Conservation (phyloP, 2,888 invertebrate genomes). For the Ophion obscuratus region DNA sequence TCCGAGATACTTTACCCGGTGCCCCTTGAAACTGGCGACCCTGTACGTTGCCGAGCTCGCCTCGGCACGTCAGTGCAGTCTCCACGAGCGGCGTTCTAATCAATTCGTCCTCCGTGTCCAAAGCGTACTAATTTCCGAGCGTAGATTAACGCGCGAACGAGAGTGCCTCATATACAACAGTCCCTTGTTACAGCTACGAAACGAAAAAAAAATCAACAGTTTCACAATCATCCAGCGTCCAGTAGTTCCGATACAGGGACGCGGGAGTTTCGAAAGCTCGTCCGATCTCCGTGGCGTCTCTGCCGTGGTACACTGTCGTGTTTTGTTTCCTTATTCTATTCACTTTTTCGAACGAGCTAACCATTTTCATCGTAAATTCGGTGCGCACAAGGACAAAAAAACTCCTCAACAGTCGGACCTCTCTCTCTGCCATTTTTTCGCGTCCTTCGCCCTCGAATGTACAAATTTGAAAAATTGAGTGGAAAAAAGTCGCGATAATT, state of each 20-base stretch:
- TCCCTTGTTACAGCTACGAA: background rate
- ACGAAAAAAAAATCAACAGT: background rate
- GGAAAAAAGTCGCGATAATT: too few relatives aligned
- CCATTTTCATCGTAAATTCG: too few relatives aligned
- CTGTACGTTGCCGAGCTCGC: conserved; percentile 10
- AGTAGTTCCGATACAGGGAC: background rate
- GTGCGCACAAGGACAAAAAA: too few relatives aligned
- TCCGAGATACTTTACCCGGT: too few relatives aligned
- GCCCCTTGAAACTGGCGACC: background rate
- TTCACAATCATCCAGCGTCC: background rate
- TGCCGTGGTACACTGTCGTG: too few relatives aligned
- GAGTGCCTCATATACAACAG: conserved; percentile 7
- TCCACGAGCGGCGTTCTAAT: conserved; percentile 66
- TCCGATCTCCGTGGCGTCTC: too few relatives aligned
- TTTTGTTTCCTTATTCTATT: too few relatives aligned
- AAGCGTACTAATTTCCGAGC: conserved; percentile 66
- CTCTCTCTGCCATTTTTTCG: too few relatives aligned
- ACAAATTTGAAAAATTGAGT: too few relatives aligned
- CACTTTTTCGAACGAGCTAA: too few relatives aligned
- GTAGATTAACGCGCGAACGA: conserved; percentile 65
- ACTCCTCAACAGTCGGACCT: too few relatives aligned
- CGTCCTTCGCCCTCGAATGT: too few relatives aligned
- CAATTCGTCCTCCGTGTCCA: conserved; percentile 71
- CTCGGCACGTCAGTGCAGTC: conserved; percentile 10
- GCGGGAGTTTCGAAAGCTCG: background rate